Percentiles rank a stretch among this genome's conserved stretches.
Conservation (phyloP, 2,888 invertebrate genomes). For the Venusia cambrica region DNA sequence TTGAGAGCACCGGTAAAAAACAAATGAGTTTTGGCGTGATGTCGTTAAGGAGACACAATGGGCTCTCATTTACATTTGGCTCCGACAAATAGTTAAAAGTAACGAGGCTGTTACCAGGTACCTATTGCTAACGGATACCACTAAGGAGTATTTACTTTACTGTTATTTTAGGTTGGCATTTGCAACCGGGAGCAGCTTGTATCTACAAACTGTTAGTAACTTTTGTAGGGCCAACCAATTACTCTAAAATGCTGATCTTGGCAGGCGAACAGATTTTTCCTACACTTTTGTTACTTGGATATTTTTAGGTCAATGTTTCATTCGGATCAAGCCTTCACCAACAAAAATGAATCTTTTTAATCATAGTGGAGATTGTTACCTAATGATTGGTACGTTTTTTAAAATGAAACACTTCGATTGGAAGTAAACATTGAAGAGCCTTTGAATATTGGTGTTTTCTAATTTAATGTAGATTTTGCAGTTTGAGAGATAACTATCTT, state of each 20-base stretch:
- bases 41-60: conserved; percentile 22
- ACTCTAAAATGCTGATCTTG: conserved; percentile 4
- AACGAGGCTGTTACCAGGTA: conserved; percentile 25
- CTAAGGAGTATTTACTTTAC: conserved; percentile 25
- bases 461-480: too few species aligned
- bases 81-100: conserved; percentile 28
- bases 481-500: too few species aligned
- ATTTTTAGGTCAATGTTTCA: too few species aligned
- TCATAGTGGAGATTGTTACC: too few species aligned
- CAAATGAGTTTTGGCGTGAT: conserved; percentile 16
- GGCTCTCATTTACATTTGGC: conserved; percentile 28
- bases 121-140: conserved; percentile 23
- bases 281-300: too few species aligned
- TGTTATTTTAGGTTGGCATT: conserved; percentile 22
- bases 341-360: too few species aligned
- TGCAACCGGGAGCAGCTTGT: neutral
- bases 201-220: conserved; percentile 12
- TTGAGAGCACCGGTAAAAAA: conserved; percentile 16
- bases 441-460: too few species aligned
- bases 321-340: too few species aligned
- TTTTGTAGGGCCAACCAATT: conserved; percentile 9
- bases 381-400: too few species aligned
- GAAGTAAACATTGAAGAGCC: too few species aligned
- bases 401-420: too few species aligned
- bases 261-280: too few species aligned